phyloP scores from a whole-genome alignment of 2,797 vertebrate genomes.

The Amniataba percoides region DNA sequence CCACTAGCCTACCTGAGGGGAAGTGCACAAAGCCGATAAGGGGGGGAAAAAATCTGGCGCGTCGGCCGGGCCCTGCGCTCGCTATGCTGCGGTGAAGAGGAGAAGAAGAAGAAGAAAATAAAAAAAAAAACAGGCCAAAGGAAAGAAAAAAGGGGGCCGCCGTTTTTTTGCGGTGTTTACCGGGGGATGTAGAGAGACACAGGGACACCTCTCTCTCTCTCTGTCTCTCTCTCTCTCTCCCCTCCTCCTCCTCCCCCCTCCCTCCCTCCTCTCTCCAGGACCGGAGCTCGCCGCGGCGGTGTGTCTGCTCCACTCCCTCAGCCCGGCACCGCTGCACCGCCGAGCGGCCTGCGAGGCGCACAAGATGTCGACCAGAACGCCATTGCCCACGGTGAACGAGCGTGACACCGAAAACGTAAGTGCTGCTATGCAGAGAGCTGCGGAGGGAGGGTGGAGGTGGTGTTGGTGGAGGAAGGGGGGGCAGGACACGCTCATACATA shows the following conservation, averaged over 20 bases:
- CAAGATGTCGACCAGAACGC: constrained; percentile 94
- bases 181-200: constrained; percentile 80
- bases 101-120: no score
- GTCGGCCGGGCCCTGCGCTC: constrained; percentile 60
- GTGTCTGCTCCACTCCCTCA: constrained; percentile 64
- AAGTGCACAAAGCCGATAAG: constrained; percentile 68
- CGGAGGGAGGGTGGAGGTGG: no score
- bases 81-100: constrained; percentile 72
- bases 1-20: constrained; percentile 68
- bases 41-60: constrained; percentile 60
- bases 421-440: constrained; percentile 50
- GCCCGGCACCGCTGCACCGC: constrained; percentile 78
- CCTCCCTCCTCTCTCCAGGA: no score
- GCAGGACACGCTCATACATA: no score
- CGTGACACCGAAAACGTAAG: constrained; percentile 95
- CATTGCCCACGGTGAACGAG: constrained; percentile 96
- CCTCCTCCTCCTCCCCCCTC: no score
- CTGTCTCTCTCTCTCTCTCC: no score
- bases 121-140: no score
- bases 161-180: constrained; percentile 66
- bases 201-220: constrained; percentile 38
- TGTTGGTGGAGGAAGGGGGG: no score
- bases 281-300: no score
- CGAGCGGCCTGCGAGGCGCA: constrained; percentile 80
- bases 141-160: constrained; percentile 52